A percentile compares a stretch with the other conserved stretches of the same genome.
Conservation (phyloP, 2,113 vertebrate genomes). For the Percopsis transmontana region DNA sequence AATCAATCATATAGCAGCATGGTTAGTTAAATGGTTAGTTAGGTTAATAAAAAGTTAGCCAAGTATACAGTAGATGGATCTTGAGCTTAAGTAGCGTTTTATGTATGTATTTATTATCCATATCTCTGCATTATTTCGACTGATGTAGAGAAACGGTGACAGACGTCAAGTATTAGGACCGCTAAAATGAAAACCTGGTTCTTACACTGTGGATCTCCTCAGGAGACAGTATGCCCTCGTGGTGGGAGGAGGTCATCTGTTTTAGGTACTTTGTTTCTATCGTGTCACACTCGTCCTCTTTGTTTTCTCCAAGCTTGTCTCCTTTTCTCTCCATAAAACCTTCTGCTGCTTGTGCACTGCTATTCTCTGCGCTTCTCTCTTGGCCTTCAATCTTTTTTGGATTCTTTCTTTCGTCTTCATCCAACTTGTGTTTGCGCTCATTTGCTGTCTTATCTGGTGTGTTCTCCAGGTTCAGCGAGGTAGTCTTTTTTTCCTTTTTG, state of each 20-base stretch:
- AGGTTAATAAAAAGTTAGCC: neutral
- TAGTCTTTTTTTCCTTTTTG: neutral
- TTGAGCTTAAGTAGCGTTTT: neutral
- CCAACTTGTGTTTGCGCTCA: neutral
- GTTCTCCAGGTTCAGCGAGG: neutral
- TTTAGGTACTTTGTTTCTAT: neutral
- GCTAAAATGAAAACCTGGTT: neutral
- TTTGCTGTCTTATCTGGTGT: neutral
- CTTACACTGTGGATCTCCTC: conserved; percentile 70
- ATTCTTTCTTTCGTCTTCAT: neutral
- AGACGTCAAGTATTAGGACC: too few species aligned
- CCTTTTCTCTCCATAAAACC: neutral
- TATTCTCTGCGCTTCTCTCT: neutral
- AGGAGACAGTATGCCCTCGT: conserved; percentile 53
- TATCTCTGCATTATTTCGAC: too few species aligned
- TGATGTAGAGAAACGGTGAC: too few species aligned
- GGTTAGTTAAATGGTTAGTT: neutral
- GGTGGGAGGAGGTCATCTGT: conserved; percentile 13
- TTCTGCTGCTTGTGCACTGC: neutral
- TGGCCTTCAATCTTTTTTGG: neutral
- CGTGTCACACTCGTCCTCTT: conserved; percentile 3
- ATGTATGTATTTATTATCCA: neutral
- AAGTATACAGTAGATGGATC: too few species aligned
- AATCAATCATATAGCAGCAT: too few species aligned
- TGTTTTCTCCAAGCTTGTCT: neutral